Evolutionary conservation across 2,888 invertebrate species (phyloP).

Genomic region (Eristalinus aeneus): DNA sequence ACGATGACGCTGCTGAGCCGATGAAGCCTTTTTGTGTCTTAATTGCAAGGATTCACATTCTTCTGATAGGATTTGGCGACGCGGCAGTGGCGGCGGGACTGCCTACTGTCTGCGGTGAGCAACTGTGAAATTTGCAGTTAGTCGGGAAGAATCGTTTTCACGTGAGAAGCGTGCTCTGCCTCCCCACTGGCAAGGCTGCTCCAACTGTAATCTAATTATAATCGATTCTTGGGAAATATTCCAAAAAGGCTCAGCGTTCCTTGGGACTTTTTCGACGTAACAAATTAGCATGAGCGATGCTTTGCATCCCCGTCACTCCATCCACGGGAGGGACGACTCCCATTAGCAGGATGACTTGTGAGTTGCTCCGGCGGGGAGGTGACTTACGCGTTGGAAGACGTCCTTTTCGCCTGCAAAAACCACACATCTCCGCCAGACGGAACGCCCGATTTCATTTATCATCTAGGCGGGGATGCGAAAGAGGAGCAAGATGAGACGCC

Average conservation of each 20-base stretch:
- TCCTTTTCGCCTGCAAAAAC: not conserved
- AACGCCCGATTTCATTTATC: slow-evolving; percentile 56
- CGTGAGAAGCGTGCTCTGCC: not conserved
- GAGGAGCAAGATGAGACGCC: not conserved
- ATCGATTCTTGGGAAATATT: slow-evolving; percentile 12
- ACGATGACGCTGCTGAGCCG: not conserved
- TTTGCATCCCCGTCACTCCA: not conserved
- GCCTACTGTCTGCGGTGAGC: slow-evolving; percentile 28
- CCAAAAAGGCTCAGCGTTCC: not conserved
- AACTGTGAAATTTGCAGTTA: not conserved
- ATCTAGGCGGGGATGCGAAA: slow-evolving; percentile 27
- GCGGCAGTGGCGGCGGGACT: slow-evolving; percentile 18
- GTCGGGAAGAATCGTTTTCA: not conserved
- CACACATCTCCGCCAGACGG: slow-evolving; percentile 41
- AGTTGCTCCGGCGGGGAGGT: not conserved
- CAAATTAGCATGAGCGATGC: slow-evolving; percentile 41
- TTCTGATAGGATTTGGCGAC: slow-evolving; percentile 59
- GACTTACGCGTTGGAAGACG: slow-evolving; percentile 13
- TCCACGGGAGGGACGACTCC: not conserved
- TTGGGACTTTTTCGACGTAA: not conserved
- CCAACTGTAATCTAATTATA: slow-evolving; percentile 14
- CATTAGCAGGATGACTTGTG: slow-evolving; percentile 52
- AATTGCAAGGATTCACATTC: slow-evolving; percentile 65
- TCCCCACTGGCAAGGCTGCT: not conserved
- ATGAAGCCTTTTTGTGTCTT: slow-evolving; percentile 50